Evolutionary conservation across 2,797 vertebrate genomes (phyloP), one percentile per base, ranked within the genome.

Genomic region (Siniperca undulata): DNA sequence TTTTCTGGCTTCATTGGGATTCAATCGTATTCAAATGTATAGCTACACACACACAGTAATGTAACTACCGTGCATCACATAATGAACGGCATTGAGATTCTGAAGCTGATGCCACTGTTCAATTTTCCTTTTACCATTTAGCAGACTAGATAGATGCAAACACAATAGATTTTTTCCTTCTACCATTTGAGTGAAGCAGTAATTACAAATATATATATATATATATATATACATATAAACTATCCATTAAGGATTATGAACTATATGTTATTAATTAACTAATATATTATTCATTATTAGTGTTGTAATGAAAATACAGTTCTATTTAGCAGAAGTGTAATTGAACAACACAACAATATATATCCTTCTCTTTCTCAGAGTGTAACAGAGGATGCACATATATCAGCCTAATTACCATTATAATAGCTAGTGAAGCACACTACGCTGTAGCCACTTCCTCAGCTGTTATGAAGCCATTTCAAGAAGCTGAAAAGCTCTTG

Each of bases 321-420:
- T 86, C 69, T 59, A 11, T 85, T 78, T 56, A 80, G 70, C 58
- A 38, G 46, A 56, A 71, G 42, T 84, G 48, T 81, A 74, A 78
- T 67, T 70, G 61, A 77, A 70, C 66, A 84, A 53, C 53, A 62
- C 20, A 30, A 67, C 74, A 56, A 74, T 65, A 67, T 58, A 50
- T 66, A 27, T 40, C 34, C 60, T 14, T 80, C 48, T 70, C 60
- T 71, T 81, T 78, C 58, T 79, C 27, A 14, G 34, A 56, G 70
- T 65, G 38, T 38, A 64, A 52, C n/a, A 38, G 71, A 66, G 60
- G 73, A 79, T 70, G 69, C 73, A 67, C 55, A 85, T 85, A 83
- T 70, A 87, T 89, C 81, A 77, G 66, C 74, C 74, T 88, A 77
- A 92, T 92, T 88, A 85, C 24, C 73, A n/a, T 83, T 56, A 66